Evolutionary conservation across 2,888 invertebrate genomes (phyloP).

Genomic region (Marasmarcha lunaedactyla): DNA sequence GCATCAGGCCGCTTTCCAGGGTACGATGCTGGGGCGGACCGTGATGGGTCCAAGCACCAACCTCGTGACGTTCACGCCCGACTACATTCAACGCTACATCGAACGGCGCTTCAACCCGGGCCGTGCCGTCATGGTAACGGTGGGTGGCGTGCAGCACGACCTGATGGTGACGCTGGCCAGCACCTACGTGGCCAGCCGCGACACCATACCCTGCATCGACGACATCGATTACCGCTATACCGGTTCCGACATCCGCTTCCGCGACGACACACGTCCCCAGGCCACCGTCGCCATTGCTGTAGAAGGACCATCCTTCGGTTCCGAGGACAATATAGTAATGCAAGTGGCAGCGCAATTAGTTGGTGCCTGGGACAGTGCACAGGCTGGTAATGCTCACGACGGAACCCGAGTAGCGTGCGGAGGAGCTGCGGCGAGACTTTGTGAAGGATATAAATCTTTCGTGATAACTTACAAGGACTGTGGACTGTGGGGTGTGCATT

Average conservation of each 20-base stretch:
- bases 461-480: conserved; percentile 98
- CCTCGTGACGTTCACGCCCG: conserved; percentile 24
- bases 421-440: conserved; percentile 74
- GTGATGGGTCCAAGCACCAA: conserved; percentile 78
- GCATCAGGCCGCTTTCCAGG: conserved; percentile 52
- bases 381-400: conserved; percentile 85
- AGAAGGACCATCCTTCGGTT: conserved; percentile 91
- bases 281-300: conserved; percentile 93
- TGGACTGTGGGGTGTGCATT: conserved; percentile 94
- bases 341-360: conserved; percentile 94
- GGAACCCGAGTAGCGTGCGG: conserved; percentile 74
- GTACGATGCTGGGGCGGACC: conserved; percentile 42
- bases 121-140: conserved; percentile 80
- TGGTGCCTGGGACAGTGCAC: conserved; percentile 90
- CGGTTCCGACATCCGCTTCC: conserved; percentile 86
- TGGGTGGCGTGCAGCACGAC: conserved; percentile 90
- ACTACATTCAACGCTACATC: not conserved
- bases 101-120: not conserved
- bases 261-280: conserved; percentile 90
- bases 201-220: conserved; percentile 66
- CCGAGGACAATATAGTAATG: conserved; percentile 90
- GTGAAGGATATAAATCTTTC: conserved; percentile 94
- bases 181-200: conserved; percentile 74
- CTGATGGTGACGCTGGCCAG: conserved; percentile 82
- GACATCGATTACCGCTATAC: conserved; percentile 79